These are phyloP conservation scores for Barypeithes pellucidus DNA, from an alignment of 2,888 invertebrate species.

Conservation along the genomic window DNA sequence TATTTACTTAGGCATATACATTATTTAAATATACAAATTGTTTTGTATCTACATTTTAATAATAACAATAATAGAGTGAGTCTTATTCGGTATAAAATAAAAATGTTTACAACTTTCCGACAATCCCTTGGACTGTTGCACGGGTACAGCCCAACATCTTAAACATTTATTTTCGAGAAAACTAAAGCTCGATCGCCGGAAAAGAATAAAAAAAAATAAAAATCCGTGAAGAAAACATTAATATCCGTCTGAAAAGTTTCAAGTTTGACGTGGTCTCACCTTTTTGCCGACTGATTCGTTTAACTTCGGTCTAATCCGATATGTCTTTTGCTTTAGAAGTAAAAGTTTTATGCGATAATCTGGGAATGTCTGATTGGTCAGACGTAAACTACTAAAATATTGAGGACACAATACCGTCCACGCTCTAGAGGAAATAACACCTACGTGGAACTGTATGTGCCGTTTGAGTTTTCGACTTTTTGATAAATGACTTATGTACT, in stretches of 20 bases:
- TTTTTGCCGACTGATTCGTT: conserved; percentile 47
- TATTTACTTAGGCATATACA: no score
- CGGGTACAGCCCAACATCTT: not conserved
- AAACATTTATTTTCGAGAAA: not conserved
- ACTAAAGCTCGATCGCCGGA: conserved; percentile 11
- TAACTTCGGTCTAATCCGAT: conserved; percentile 43
- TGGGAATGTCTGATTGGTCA: conserved; percentile 13
- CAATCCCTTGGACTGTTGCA: not conserved
- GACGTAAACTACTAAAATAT: conserved; percentile 5
- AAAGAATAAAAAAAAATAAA: conserved; percentile 23
- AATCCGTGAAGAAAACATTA: conserved; percentile 38
- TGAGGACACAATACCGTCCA: no score
- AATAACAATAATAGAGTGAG: no score
- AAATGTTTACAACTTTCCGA: no score
- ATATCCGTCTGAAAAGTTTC: conserved; percentile 51
- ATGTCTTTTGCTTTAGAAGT: conserved; percentile 28
- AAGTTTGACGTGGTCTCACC: conserved; percentile 50
- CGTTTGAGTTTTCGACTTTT: no score
- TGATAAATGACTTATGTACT: no score
- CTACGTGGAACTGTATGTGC: no score
- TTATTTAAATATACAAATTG: no score
- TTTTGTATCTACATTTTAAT: no score
- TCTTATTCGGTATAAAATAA: no score
- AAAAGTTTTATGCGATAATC: conserved; percentile 38
- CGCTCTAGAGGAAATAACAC: no score